phyloP scores from a whole-genome alignment of 2,113 vertebrate genomes.

The Elephantulus edwardii region DNA sequence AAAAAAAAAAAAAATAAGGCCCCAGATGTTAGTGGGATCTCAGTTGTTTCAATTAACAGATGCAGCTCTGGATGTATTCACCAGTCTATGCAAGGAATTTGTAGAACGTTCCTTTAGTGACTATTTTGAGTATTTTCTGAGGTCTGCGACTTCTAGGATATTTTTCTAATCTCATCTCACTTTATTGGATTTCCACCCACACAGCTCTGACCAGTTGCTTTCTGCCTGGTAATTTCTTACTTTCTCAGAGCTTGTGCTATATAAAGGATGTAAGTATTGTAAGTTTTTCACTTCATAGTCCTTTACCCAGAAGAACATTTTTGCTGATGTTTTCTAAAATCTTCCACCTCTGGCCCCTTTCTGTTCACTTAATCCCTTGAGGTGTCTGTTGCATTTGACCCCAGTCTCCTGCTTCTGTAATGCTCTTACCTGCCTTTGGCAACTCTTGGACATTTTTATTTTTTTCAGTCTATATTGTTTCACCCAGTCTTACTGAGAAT shows the following conservation, averaged over 20 bases:
- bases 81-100: not conserved
- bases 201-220: not conserved
- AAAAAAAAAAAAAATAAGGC: no score
- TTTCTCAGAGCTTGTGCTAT: not conserved
- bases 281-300: slow-evolving; percentile 30
- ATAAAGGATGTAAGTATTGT: not conserved
- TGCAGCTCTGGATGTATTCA: no score
- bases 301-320: slow-evolving; percentile 45
- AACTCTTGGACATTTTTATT: not conserved
- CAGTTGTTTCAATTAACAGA: no score
- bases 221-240: slow-evolving; percentile 7
- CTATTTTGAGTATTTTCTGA: not conserved
- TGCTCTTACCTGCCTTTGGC: not conserved
- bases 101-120: not conserved
- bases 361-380: not conserved
- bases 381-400: not conserved
- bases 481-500: slow-evolving; percentile 9
- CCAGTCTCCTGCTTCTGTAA: not conserved
- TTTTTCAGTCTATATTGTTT: not conserved
- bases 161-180: not conserved
- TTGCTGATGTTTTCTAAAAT: slow-evolving; percentile 20
- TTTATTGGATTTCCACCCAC: not conserved
- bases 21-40: no score
- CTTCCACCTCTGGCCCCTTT: not conserved
- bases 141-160: not conserved